phyloP scores from a whole-genome alignment of 2,113 vertebrate genomes.

The Lucifuga dentata region DNA sequence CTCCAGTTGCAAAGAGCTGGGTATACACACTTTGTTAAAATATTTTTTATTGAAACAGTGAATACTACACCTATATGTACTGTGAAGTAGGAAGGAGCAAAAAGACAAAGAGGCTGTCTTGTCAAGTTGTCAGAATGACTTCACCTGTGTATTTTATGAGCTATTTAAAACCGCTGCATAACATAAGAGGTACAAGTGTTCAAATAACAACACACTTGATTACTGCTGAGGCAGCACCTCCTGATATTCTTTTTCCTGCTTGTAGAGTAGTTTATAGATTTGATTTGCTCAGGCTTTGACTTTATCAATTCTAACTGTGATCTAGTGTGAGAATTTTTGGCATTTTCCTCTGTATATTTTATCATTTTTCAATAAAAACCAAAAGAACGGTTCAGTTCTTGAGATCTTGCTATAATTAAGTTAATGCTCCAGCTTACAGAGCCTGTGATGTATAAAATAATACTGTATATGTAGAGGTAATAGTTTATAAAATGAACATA shows the following conservation, averaged over 20 bases:
- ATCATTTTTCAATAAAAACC: conserved; percentile 80
- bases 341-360: conserved; percentile 72
- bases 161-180: conserved; percentile 65
- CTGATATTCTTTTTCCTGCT: conserved; percentile 46
- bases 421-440: not conserved
- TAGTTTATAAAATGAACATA: no score
- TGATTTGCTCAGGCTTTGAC: conserved; percentile 69
- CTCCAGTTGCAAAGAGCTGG: conserved; percentile 52
- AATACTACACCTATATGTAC: conserved; percentile 61
- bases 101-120: conserved; percentile 42
- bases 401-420: not conserved
- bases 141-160: conserved; percentile 72
- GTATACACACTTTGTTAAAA: conserved; percentile 55
- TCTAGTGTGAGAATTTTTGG: conserved; percentile 70
- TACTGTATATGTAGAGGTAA: no score
- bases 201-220: conserved; percentile 63
- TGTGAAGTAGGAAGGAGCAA: conserved; percentile 64
- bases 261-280: conserved; percentile 63
- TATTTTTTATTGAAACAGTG: conserved; percentile 61
- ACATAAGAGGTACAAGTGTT: conserved; percentile 71
- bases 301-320: conserved; percentile 73
- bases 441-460: not conserved
- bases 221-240: conserved; percentile 55
- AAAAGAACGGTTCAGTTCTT: conserved; percentile 26
- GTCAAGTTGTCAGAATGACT: conserved; percentile 57